Evolutionary conservation across 2,888 invertebrate species (phyloP).

Genomic region (Torymus texanus): DNA sequence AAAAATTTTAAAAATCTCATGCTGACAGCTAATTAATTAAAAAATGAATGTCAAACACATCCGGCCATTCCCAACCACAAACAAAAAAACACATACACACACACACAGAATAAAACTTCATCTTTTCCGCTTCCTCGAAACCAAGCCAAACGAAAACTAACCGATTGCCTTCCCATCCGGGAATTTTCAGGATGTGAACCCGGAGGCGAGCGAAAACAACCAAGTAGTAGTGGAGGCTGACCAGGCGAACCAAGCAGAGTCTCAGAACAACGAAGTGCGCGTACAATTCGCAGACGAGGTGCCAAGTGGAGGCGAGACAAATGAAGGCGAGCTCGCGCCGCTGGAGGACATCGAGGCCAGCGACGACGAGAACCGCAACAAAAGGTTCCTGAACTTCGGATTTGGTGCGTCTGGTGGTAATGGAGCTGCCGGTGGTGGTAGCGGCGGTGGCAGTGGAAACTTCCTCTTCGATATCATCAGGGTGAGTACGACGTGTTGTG

Average conservation of each 20-base stretch:
- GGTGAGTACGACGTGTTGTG: constrained; percentile 78
- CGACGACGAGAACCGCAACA: constrained; percentile 89
- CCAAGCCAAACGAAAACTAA: neutral
- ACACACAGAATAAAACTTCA: too few relatives aligned
- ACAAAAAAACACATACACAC: too few relatives aligned
- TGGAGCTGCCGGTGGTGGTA: constrained; percentile 72
- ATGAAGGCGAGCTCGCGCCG: constrained; percentile 83
- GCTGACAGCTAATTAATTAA: neutral
- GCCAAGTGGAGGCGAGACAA: constrained; percentile 77
- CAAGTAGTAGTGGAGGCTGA: constrained; percentile 69
- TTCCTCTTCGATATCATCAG: constrained; percentile 92
- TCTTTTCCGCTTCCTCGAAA: neutral
- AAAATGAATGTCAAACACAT: constrained; percentile 5
- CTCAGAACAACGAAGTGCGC: constrained; percentile 80
- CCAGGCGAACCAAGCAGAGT: constrained; percentile 77
- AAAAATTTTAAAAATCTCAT: too few relatives aligned
- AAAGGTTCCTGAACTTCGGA: constrained; percentile 85
- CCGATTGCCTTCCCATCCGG: neutral
- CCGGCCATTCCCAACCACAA: neutral
- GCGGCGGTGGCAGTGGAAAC: constrained; percentile 84
- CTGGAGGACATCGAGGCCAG: constrained; percentile 83
- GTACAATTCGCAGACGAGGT: constrained; percentile 78
- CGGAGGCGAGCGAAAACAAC: constrained; percentile 71
- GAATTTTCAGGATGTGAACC: constrained; percentile 68
- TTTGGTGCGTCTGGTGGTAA: constrained; percentile 69